Conservation (phyloP, 2,797 vertebrate genomes). For the Moxostoma hubbsi region DNA sequence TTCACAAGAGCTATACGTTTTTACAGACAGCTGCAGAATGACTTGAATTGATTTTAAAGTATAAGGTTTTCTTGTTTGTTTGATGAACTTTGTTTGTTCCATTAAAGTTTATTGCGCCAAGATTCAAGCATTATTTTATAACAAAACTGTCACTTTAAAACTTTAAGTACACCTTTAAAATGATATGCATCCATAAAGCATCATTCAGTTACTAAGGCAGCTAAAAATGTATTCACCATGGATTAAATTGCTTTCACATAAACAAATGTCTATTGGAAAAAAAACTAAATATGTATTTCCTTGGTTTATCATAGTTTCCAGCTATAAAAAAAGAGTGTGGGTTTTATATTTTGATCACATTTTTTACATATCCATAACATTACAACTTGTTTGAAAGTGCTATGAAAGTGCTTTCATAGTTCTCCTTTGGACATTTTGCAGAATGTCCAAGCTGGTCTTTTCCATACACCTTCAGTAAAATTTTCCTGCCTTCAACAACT, state of each 20-base stretch:
- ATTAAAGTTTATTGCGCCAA: too few species aligned
- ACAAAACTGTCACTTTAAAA: conserved; percentile 15
- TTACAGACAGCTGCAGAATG: neutral
- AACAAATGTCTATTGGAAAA: conserved; percentile 26
- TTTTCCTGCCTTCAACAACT: too few species aligned
- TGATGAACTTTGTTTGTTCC: neutral
- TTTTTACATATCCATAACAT: neutral
- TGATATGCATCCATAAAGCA: conserved; percentile 4
- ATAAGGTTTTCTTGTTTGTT: neutral
- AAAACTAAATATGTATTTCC: neutral
- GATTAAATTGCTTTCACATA: conserved; percentile 25
- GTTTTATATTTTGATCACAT: neutral
- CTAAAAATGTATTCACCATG: conserved; percentile 1
- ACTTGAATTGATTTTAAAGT: neutral
- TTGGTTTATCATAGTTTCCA: neutral
- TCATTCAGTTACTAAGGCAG: neutral
- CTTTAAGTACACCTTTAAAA: conserved; percentile 2
- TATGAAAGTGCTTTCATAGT: neutral
- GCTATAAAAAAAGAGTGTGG: neutral
- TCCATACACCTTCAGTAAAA: too few species aligned
- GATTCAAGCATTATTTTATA: neutral
- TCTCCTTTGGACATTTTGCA: too few species aligned
- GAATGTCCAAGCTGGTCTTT: too few species aligned
- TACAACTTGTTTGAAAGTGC: too few species aligned
- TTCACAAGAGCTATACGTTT: conserved; percentile 5